Percentiles rank a stretch among this genome's conserved stretches.
Conservation (phyloP, 2,888 invertebrate species). For the Orthonevra nobilis region DNA sequence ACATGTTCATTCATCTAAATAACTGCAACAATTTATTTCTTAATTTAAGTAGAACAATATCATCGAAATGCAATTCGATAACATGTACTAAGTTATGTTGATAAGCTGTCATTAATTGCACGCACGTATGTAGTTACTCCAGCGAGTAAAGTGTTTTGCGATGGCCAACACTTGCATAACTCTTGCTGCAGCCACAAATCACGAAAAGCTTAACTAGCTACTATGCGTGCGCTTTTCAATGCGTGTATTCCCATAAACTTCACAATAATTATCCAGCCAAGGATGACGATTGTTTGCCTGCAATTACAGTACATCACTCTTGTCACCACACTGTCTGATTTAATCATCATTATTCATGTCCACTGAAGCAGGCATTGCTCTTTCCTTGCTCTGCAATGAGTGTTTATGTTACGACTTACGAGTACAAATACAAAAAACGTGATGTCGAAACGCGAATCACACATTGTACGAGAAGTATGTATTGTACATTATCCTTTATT, state of each 20-base stretch:
- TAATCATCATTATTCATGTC: slow-evolving; percentile 42
- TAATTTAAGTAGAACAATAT: too few relatives aligned
- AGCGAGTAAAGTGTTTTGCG: background rate
- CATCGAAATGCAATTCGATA: slow-evolving; percentile 28
- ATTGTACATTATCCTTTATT: too few relatives aligned
- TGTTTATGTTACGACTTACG: background rate
- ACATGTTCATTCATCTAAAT: too few relatives aligned
- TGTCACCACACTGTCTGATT: slow-evolving; percentile 49
- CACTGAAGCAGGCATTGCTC: slow-evolving; percentile 21
- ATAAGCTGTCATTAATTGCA: slow-evolving; percentile 44
- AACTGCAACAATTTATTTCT: too few relatives aligned
- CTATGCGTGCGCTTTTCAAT: slow-evolving; percentile 4
- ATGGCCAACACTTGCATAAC: background rate
- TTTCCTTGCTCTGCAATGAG: slow-evolving; percentile 1
- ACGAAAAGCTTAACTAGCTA: background rate
- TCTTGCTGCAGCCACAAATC: slow-evolving; percentile 16
- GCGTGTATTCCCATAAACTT: slow-evolving; percentile 2
- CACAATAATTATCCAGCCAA: slow-evolving; percentile 23
- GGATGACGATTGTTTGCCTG: slow-evolving; percentile 35
- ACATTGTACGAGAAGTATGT: too few relatives aligned
- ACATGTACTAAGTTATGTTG: slow-evolving; percentile 23
- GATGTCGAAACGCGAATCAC: too few relatives aligned
- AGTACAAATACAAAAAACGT: too few relatives aligned
- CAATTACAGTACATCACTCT: slow-evolving; percentile 48
- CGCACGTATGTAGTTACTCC: slow-evolving; percentile 7